Evolutionary conservation across 2,888 invertebrate species (phyloP).

Genomic region (Drosophila nigritarsus): DNA sequence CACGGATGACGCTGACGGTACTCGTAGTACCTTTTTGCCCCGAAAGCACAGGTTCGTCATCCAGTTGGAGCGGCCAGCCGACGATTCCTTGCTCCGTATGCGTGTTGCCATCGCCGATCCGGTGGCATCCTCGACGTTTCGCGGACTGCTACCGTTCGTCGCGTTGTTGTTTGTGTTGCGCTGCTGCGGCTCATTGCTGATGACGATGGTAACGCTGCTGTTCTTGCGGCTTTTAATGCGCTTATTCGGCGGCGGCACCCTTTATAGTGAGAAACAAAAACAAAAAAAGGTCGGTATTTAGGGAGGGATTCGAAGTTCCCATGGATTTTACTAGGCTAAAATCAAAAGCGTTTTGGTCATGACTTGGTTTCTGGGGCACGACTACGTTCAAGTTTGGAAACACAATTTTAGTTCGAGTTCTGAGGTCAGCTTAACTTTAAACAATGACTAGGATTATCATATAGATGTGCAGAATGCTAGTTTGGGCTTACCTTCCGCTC

Average conservation of each 20-base stretch:
- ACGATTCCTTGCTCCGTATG: constrained; percentile 58
- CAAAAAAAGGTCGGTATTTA: neutral
- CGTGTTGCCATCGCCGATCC: constrained; percentile 42
- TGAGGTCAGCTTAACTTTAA: neutral
- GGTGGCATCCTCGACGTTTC: constrained; percentile 16
- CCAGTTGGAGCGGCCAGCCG: constrained; percentile 73
- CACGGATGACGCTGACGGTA: constrained; percentile 84
- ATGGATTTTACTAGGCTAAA: neutral
- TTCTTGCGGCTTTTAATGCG: constrained; percentile 63
- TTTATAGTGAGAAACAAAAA: constrained; percentile 14
- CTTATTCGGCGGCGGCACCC: constrained; percentile 74
- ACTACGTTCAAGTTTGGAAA: neutral
- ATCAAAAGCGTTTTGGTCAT: too few species aligned
- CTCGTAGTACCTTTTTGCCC: constrained; percentile 85
- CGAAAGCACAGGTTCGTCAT: constrained; percentile 83
- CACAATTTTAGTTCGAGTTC: neutral
- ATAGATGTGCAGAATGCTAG: neutral
- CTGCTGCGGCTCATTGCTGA: constrained; percentile 61
- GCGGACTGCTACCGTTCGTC: constrained; percentile 7
- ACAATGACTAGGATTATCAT: neutral
- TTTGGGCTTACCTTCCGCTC: constrained; percentile 65
- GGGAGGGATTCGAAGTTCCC: neutral
- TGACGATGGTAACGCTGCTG: constrained; percentile 67
- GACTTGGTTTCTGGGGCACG: neutral
- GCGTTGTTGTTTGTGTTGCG: constrained; percentile 49